Conservation (phyloP, 1,140 invertebrate species). For the Adelges cooleyi region DNA sequence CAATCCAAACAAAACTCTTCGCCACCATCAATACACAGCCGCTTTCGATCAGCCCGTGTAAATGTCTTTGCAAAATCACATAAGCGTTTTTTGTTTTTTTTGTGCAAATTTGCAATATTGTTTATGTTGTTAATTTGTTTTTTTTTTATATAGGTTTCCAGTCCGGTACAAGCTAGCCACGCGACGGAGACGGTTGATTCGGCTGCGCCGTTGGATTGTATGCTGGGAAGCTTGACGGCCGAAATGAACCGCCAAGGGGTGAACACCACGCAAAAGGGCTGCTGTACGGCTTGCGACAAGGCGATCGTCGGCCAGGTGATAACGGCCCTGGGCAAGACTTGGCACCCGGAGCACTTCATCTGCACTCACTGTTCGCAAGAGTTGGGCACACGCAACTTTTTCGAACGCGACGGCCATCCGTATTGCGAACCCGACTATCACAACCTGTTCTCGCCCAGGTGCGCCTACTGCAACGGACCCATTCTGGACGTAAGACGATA, state of each 20-base stretch:
- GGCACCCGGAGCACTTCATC: constrained; percentile 98
- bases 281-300: constrained; percentile 94
- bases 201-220: constrained; percentile 68
- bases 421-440: constrained; percentile 99
- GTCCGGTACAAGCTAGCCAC: neutral
- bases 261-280: constrained; percentile 93
- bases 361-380: constrained; percentile 95
- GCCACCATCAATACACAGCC: too few relatives aligned
- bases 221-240: constrained; percentile 83
- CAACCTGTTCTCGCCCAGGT: constrained; percentile 93
- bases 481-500: constrained; percentile 86
- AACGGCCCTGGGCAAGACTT: constrained; percentile 94
- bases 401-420: constrained; percentile 88
- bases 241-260: constrained; percentile 96
- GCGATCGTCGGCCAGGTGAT: constrained; percentile 95
- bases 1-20: neutral
- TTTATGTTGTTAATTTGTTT: too few relatives aligned
- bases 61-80: too few relatives aligned
- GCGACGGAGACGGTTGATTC: constrained; percentile 35
- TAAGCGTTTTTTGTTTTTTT: too few relatives aligned
- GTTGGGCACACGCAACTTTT: constrained; percentile 95
- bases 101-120: too few relatives aligned
- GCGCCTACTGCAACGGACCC: constrained; percentile 95
- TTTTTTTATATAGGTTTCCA: neutral
- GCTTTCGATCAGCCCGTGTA: too few relatives aligned